Evolutionary conservation across 2,888 invertebrate species (phyloP).

Genomic region (Quadriops clusia): DNA sequence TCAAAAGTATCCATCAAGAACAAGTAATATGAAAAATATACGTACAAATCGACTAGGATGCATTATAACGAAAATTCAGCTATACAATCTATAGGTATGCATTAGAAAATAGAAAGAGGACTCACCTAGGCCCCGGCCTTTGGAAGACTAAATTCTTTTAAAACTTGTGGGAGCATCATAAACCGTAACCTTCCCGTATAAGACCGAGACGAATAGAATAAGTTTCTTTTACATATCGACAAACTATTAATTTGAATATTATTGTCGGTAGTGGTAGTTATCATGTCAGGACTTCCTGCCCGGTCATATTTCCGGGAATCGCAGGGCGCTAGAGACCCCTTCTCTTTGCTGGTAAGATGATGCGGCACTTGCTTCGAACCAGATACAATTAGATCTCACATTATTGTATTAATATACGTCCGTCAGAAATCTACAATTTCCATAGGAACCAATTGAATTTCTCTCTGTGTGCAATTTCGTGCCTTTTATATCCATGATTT

Average conservation of each 20-base stretch:
- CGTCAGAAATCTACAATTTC: slow-evolving; percentile 11
- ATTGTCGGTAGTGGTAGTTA: slow-evolving; percentile 22
- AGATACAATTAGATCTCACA: slow-evolving; percentile 20
- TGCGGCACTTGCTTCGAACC: slow-evolving; percentile 18
- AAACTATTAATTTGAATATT: slow-evolving; percentile 24
- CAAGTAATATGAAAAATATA: too few species aligned
- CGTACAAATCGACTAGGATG: too few species aligned
- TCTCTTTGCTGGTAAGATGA: slow-evolving; percentile 20
- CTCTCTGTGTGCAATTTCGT: slow-evolving; percentile 18
- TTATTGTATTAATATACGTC: slow-evolving; percentile 16
- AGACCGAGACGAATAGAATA: slow-evolving; percentile 14
- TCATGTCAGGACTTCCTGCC: slow-evolving; percentile 21
- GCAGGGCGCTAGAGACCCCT: slow-evolving; percentile 15
- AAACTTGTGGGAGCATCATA: slow-evolving; percentile 10
- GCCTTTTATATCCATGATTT: slow-evolving; percentile 9
- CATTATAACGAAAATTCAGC: too few species aligned
- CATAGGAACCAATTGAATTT: slow-evolving; percentile 18
- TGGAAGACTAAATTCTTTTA: slow-evolving; percentile 3
- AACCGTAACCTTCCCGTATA: slow-evolving; percentile 11
- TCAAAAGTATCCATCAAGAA: too few species aligned
- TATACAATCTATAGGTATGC: too few species aligned
- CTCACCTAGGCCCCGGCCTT: too few species aligned
- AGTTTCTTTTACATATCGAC: slow-evolving; percentile 15
- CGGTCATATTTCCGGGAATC: slow-evolving; percentile 24
- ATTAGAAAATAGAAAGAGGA: too few species aligned